These are phyloP conservation scores for Amphiprion percula DNA, from an alignment of 2,113 vertebrate species.

Conservation along the genomic window DNA sequence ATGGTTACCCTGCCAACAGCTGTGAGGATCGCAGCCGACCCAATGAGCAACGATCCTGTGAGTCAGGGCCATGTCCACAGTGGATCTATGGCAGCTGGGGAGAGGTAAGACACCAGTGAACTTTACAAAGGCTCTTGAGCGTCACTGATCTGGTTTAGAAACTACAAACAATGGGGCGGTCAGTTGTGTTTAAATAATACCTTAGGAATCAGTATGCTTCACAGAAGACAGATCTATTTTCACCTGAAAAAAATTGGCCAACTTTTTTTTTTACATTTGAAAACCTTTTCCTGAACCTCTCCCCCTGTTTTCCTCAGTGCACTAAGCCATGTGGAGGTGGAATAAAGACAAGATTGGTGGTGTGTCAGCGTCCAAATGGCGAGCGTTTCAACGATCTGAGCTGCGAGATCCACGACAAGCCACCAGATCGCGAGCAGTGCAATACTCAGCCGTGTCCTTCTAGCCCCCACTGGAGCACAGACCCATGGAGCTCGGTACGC, in stretches of 20 bases:
- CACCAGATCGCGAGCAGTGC: conserved; percentile 96
- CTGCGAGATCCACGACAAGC: conserved; percentile 98
- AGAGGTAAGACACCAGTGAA: conserved; percentile 74
- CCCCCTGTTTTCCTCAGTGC: conserved; percentile 84
- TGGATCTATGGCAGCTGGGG: conserved; percentile 92
- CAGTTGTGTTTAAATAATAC: too few species aligned
- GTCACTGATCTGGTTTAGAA: not conserved
- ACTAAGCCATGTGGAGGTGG: conserved; percentile 93
- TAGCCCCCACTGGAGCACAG: conserved; percentile 91
- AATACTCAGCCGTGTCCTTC: conserved; percentile 92
- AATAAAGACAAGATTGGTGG: conserved; percentile 93
- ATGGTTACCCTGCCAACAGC: conserved; percentile 91
- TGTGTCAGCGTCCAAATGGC: conserved; percentile 93
- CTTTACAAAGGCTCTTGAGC: not conserved
- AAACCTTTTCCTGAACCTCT: not conserved
- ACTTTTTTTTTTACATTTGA: not conserved
- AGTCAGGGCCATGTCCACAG: conserved; percentile 95
- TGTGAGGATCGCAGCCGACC: conserved; percentile 93
- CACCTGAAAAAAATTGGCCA: not conserved
- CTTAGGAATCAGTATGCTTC: not conserved
- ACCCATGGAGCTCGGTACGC: conserved; percentile 99
- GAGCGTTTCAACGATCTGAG: conserved; percentile 96
- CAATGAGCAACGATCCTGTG: conserved; percentile 92
- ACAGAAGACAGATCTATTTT: not conserved
- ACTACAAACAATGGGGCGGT: too few species aligned